phyloP scores from a whole-genome alignment of 2,113 vertebrate genomes.

The Apteryx mantelli region DNA sequence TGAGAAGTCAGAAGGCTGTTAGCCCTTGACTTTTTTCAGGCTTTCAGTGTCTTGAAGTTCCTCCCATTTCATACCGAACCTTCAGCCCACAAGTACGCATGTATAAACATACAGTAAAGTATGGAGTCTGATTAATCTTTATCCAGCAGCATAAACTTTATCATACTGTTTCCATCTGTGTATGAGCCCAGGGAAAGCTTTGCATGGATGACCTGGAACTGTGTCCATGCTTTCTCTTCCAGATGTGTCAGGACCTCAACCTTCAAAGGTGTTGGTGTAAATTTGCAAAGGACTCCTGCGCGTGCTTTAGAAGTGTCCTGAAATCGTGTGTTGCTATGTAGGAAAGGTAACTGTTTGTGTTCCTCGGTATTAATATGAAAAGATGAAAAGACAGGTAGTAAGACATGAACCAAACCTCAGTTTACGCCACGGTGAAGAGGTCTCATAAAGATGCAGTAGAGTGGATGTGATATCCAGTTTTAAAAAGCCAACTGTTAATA shows the following conservation, averaged over 20 bases:
- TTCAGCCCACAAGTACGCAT: no score
- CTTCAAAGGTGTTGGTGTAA: not conserved
- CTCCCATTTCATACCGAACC: not conserved
- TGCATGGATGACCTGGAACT: not conserved
- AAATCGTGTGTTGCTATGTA: not conserved
- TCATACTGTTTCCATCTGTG: not conserved
- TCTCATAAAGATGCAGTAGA: not conserved
- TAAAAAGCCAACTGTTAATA: not conserved
- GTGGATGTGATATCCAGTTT: conserved; percentile 23
- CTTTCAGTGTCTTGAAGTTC: not conserved
- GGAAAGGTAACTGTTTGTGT: not conserved
- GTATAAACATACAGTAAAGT: accelerated
- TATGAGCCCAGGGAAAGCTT: not conserved
- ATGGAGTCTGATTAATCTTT: not conserved
- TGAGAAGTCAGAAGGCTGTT: not conserved
- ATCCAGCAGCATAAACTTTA: not conserved
- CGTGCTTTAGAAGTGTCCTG: not conserved
- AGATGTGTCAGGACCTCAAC: not conserved
- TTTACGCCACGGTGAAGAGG: not conserved
- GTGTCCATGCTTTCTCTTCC: not conserved
- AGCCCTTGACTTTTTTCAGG: not conserved
- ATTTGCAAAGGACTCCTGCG: accelerated
- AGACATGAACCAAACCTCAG: not conserved
- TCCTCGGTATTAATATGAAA: not conserved
- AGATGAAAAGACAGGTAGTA: not conserved